Evolutionary conservation across 2,797 vertebrate species (phyloP).

Genomic region (Percopsis omiscomaycus): DNA sequence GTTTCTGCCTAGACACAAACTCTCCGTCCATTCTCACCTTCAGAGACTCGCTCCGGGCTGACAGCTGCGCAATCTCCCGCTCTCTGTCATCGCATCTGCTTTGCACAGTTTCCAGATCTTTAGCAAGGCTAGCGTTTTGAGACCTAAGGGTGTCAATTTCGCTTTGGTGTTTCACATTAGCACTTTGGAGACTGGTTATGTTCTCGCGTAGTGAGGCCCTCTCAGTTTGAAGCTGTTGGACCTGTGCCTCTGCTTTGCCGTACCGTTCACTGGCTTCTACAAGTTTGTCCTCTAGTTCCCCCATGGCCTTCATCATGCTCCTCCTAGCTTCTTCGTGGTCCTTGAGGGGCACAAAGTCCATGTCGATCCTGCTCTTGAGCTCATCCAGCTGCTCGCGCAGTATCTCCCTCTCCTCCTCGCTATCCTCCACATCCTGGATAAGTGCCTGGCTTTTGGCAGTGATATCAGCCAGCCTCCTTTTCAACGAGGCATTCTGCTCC

Average conservation of each 20-base stretch:
- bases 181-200: constrained; percentile 71
- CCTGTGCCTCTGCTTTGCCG: constrained; percentile 80
- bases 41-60: constrained; percentile 75
- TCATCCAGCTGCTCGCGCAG: constrained; percentile 84
- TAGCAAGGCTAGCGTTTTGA: constrained; percentile 69
- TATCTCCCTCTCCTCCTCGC: constrained; percentile 75
- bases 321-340: constrained; percentile 83
- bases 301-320: constrained; percentile 74
- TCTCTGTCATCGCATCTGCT: constrained; percentile 75
- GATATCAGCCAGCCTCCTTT: constrained; percentile 79
- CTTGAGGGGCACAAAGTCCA: constrained; percentile 81
- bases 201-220: constrained; percentile 74
- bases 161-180: constrained; percentile 72
- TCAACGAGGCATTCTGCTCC: constrained; percentile 77
- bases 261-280: constrained; percentile 80
- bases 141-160: constrained; percentile 75
- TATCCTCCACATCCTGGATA: constrained; percentile 83
- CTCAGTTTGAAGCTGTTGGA: constrained; percentile 80
- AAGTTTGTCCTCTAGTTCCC: constrained; percentile 86
- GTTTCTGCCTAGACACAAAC: constrained; percentile 78
- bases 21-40: constrained; percentile 77
- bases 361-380: constrained; percentile 81
- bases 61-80: constrained; percentile 67
- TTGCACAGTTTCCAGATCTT: constrained; percentile 76
- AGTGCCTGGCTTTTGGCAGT: constrained; percentile 81